A percentile compares a stretch with the other conserved stretches of the same genome.
These are phyloP conservation scores for Mnemiopsis leidyi DNA, from an alignment of 37 sponge, comb jelly and placozoan genomes.

Conservation along the genomic window DNA sequence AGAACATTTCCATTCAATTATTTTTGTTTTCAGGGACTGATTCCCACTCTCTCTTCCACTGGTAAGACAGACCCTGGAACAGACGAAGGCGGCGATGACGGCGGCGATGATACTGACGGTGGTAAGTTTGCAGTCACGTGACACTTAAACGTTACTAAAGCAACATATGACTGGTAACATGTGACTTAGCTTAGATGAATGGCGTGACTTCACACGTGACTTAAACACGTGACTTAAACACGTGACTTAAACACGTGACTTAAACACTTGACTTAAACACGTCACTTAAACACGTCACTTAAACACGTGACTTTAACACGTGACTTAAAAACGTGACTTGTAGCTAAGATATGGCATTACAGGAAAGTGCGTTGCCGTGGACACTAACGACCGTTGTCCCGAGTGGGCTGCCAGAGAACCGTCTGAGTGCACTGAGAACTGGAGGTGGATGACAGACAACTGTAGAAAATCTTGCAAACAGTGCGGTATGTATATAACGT, in stretches of 20 bases:
- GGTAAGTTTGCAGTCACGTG: neutral
- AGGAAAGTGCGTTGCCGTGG: neutral
- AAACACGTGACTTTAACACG: too few species aligned
- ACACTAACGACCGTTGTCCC: neutral
- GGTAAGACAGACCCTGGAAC: neutral
- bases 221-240: too few species aligned
- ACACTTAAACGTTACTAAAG: too few species aligned
- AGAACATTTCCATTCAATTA: too few species aligned
- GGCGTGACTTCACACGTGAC: too few species aligned
- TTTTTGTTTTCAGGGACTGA: neutral
- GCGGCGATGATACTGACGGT: neutral
- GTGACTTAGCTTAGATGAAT: too few species aligned
- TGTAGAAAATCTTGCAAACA: constrained; percentile 1
- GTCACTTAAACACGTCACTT: too few species aligned
- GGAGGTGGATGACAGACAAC: constrained; percentile 3
- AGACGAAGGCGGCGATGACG: constrained; percentile 1
- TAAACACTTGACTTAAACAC: too few species aligned
- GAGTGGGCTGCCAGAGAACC: constrained; percentile 36
- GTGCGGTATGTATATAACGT: neutral
- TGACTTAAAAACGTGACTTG: too few species aligned
- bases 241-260: too few species aligned
- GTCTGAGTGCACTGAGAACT: constrained; percentile 22
- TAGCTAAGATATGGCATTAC: too few species aligned
- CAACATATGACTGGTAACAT: too few species aligned
- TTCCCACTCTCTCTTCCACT: neutral